phyloP scores from a whole-genome alignment of 2,888 invertebrate species.

The Agrochola lychnidis region DNA sequence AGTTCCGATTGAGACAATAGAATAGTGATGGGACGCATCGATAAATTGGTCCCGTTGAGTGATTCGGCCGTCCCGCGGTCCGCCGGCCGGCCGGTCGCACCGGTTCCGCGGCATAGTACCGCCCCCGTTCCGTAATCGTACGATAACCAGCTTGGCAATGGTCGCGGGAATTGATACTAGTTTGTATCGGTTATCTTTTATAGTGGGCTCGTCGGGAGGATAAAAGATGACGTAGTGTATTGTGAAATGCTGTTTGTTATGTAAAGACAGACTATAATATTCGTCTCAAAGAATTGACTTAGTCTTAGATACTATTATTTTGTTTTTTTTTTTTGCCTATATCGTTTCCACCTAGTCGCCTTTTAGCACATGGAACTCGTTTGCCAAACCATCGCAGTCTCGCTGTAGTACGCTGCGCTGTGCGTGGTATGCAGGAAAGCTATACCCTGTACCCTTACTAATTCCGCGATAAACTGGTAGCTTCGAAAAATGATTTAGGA shows the following conservation, averaged over 20 bases:
- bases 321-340: no score
- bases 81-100: slow-evolving; percentile 66
- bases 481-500: slow-evolving; percentile 21
- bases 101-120: slow-evolving; percentile 65
- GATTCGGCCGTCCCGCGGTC: slow-evolving; percentile 70
- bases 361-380: neutral
- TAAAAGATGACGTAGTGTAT: slow-evolving; percentile 35
- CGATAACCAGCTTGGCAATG: slow-evolving; percentile 58
- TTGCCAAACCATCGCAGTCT: neutral
- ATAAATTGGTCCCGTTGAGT: slow-evolving; percentile 81
- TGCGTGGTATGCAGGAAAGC: neutral
- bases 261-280: slow-evolving; percentile 1
- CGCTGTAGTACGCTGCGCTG: neutral
- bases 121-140: slow-evolving; percentile 62
- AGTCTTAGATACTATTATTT: neutral
- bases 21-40: slow-evolving; percentile 80
- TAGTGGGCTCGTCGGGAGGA: slow-evolving; percentile 13
- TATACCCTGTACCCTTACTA: neutral
- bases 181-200: slow-evolving; percentile 46
- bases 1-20: slow-evolving; percentile 77
- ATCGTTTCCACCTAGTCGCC: no score
- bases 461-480: neutral
- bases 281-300: neutral
- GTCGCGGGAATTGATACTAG: slow-evolving; percentile 53
- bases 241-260: slow-evolving; percentile 21